phyloP scores from a whole-genome alignment of 2,888 invertebrate genomes.

The Ochropacha duplaris region DNA sequence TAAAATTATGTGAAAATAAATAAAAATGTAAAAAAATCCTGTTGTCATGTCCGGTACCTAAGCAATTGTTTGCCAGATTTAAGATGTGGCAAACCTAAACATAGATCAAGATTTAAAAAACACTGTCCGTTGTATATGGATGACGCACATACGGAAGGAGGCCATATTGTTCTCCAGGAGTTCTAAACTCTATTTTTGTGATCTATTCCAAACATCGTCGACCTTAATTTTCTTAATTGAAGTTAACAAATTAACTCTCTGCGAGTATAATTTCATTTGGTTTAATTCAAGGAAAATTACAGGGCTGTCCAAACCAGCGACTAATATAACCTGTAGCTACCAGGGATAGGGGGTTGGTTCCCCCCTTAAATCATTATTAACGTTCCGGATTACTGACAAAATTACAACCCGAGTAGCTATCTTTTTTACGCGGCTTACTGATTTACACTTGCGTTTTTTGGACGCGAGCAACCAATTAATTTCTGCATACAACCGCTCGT shows the following conservation, averaged over 20 bases:
- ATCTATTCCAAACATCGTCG: no score
- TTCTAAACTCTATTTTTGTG: no score
- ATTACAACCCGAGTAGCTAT: slow-evolving; percentile 16
- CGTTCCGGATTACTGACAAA: slow-evolving; percentile 28
- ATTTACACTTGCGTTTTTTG: slow-evolving; percentile 8
- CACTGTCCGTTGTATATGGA: no score
- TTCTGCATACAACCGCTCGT: neutral
- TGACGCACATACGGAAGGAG: no score
- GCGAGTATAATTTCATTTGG: neutral
- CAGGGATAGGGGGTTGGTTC: slow-evolving; percentile 17
- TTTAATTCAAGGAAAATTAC: slow-evolving; percentile 1
- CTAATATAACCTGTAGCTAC: slow-evolving; percentile 8
- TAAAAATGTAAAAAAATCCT: no score
- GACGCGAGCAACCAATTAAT: slow-evolving; percentile 1
- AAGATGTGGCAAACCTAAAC: no score
- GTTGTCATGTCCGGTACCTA: no score
- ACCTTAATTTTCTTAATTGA: neutral
- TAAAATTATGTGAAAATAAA: no score
- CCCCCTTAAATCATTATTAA: slow-evolving; percentile 37
- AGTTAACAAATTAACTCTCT: neutral
- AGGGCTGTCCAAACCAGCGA: slow-evolving; percentile 9
- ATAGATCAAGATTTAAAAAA: no score
- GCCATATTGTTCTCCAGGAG: no score
- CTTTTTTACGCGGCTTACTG: slow-evolving; percentile 18
- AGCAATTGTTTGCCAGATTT: no score